phyloP scores from a whole-genome alignment of 2,797 vertebrate species.

The Nyctalus aviator region DNA sequence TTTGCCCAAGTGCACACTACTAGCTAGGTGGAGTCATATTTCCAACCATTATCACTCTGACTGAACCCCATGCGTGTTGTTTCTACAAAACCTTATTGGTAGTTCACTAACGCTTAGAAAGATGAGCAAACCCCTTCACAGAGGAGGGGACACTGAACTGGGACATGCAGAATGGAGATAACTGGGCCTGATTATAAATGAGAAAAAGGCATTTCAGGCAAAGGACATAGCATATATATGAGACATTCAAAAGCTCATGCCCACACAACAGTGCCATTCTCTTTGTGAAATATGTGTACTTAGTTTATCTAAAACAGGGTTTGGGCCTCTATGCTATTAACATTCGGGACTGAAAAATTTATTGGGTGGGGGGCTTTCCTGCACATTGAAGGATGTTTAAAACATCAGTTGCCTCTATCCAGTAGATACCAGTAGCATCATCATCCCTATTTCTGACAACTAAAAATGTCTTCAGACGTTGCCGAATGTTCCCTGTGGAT shows the following conservation, averaged over 20 bases:
- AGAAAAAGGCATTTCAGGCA: background rate
- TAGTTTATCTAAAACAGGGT: background rate
- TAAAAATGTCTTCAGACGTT: constrained; percentile 28
- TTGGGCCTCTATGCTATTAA: background rate
- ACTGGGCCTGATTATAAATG: background rate
- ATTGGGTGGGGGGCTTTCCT: background rate
- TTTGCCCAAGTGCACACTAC: background rate
- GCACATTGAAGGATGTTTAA: background rate
- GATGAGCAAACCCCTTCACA: background rate
- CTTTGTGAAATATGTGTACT: background rate
- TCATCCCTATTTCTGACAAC: background rate
- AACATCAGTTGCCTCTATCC: background rate
- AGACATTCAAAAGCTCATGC: background rate
- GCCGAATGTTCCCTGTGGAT: background rate
- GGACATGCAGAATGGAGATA: background rate
- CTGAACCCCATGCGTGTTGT: background rate
- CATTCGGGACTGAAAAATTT: background rate
- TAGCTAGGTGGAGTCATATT: background rate
- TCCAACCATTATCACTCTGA: background rate
- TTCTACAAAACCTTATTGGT: background rate
- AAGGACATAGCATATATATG: background rate
- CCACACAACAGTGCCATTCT: background rate
- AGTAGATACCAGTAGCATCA: background rate
- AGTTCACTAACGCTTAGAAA: background rate
- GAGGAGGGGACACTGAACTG: background rate